Base-by-base conservation (phyloP, 2,113 vertebrate species). In the Lanius collurio region DNA sequence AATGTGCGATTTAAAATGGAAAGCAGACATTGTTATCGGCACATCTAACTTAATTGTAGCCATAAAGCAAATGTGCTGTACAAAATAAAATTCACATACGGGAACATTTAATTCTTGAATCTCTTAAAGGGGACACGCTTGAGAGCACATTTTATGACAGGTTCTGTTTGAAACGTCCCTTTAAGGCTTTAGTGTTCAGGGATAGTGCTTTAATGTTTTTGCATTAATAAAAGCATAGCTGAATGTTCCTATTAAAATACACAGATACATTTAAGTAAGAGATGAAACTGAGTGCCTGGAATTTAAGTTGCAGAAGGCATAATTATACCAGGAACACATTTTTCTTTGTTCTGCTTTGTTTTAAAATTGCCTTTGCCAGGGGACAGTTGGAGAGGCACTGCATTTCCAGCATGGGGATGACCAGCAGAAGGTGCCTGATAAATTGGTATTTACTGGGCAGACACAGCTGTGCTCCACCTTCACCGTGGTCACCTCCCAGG, bases 51-150 rank as follows among this genome's bases (percentile, higher is more conserved):
- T 98, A 98, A 98, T 98, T 98, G 98, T 98, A 97, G 98, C 98
- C 97, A 98, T 98, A 98, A 98, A 98, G 98, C 98, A 98, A 98
- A 98, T 98, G 98, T 98, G 98, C 98, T 98, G 98, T 98, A 98
- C 98, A 98, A 98, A 98, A 98, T 98, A 98, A 98, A 98, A 98
- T 98, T 98, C 98, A 98, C 98, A 98, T 98, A 98, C 98, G 98
- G 98, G 98, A 98, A 98, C 98, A 98, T 98, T 98, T 98, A 98
- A 98, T 98, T 98, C 98, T 98, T 97, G 97, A 98, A 97, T 98
- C 98, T 98, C 98, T 98, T 98, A 98, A 98, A 98, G 98, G 98
- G 97, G 98, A 98, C 98, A 98, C 92, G 98, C 98, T 98, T 98
- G 98, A 98, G 97, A 98, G 98, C 98, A 98, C 98, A 98, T 98